Conservation (phyloP, 2,888 invertebrate genomes). For the Sinotaia quadrata region DNA sequence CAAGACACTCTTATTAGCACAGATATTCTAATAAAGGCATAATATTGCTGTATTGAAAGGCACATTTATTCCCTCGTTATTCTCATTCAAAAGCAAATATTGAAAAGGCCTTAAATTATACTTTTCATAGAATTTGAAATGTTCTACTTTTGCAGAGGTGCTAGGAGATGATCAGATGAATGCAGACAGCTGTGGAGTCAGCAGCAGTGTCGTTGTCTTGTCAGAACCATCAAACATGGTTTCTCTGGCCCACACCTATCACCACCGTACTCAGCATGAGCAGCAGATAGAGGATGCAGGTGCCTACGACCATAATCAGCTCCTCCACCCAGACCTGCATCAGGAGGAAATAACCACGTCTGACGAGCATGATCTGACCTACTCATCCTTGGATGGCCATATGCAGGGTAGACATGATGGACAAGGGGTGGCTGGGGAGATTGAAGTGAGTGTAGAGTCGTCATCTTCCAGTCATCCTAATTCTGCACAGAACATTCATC, state of each 20-base stretch:
- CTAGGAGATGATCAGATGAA: constrained; percentile 29
- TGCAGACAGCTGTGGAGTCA: constrained; percentile 22
- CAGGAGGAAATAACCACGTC: constrained; percentile 41
- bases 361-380: constrained; percentile 22
- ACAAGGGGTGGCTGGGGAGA: constrained; percentile 3
- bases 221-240: constrained; percentile 49
- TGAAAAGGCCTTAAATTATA: no score
- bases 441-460: constrained; percentile 16
- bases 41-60: no score
- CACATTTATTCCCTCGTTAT: no score
- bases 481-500: constrained; percentile 30
- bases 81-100: no score
- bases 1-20: no score
- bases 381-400: constrained; percentile 12
- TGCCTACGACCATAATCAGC: constrained; percentile 31
- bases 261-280: constrained; percentile 33
- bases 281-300: constrained; percentile 24
- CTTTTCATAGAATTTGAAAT: no score
- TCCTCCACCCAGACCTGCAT: constrained; percentile 37
- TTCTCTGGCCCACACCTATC: constrained; percentile 36
- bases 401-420: constrained; percentile 3
- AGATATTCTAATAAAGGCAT: no score
- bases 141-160: constrained; percentile 23
- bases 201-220: constrained; percentile 49
- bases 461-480: constrained; percentile 12